phyloP scores from a whole-genome alignment of 2,797 vertebrate genomes.

The Stomatorhinus walkeri region DNA sequence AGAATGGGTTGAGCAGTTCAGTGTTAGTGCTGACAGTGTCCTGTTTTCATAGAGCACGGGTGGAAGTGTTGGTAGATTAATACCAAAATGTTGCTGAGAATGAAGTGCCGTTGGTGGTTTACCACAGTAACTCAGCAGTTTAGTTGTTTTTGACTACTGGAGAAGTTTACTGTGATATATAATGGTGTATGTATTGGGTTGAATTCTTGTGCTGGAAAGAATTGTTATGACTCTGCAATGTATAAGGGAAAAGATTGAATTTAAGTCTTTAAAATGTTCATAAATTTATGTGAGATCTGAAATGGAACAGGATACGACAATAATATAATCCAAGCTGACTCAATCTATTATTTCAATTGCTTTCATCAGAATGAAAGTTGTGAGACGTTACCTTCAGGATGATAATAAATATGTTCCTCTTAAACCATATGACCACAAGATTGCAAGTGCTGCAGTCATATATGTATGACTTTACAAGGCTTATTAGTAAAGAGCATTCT shows the following conservation, averaged over 20 bases:
- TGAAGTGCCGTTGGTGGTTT: not conserved
- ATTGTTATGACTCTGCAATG: not conserved
- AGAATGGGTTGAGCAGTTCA: conserved; percentile 11
- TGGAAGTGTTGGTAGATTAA: not conserved
- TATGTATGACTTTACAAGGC: not conserved
- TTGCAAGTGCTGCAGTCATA: not conserved
- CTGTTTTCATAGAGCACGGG: not conserved
- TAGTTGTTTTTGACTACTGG: not conserved
- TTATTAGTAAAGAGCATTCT: not conserved
- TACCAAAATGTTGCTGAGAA: conserved; percentile 13
- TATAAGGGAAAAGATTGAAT: not conserved
- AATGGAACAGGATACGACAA: not conserved
- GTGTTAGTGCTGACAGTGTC: not conserved
- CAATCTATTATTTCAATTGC: not conserved
- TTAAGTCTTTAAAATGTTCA: conserved; percentile 9
- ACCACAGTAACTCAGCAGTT: not conserved
- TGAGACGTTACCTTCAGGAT: not conserved
- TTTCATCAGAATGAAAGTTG: not conserved
- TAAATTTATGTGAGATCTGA: not conserved
- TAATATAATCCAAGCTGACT: not conserved
- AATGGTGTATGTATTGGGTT: not conserved
- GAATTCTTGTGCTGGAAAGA: not conserved
- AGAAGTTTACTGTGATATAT: not conserved
- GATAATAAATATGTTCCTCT: not conserved
- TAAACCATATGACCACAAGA: not conserved